These are phyloP conservation scores for Saccopteryx leptura DNA, from an alignment of 2,113 vertebrate genomes.

Conservation along the genomic window DNA sequence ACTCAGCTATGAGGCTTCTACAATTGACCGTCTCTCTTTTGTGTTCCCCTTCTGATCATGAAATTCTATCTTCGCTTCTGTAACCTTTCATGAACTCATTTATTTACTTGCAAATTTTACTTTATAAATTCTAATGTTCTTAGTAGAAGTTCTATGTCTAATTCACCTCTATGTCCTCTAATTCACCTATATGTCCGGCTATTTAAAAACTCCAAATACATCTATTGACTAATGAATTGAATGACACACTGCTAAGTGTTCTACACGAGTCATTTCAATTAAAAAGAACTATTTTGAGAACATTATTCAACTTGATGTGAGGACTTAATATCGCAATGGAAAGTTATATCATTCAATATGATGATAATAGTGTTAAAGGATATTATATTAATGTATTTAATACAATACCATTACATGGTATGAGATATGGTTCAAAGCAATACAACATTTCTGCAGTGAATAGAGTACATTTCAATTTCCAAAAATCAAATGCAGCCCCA, in stretches of 20 bases:
- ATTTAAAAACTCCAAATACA: not conserved
- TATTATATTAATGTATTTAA: not conserved
- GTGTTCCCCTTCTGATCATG: not conserved
- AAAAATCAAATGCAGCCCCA: not conserved
- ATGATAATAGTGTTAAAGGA: not conserved
- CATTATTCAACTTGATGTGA: not conserved
- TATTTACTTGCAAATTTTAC: not conserved
- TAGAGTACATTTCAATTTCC: not conserved
- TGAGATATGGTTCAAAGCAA: not conserved
- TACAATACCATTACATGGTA: not conserved
- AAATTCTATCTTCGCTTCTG: not conserved
- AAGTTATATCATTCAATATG: not conserved
- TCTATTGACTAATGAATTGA: not conserved
- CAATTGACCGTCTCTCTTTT: not conserved
- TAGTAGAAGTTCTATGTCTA: not conserved
- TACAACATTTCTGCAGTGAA: not conserved
- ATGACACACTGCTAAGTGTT: not conserved
- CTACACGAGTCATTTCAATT: not conserved
- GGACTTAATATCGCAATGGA: not conserved
- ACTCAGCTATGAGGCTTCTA: not conserved
- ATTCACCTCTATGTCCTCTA: not conserved
- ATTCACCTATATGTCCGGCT: not conserved
- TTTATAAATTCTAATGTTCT: not conserved
- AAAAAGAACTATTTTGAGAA: conserved; percentile 3
- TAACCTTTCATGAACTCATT: not conserved